These are phyloP conservation scores for Onychomys torridus DNA, from an alignment of 2,797 vertebrate genomes.

Conservation along the genomic window DNA sequence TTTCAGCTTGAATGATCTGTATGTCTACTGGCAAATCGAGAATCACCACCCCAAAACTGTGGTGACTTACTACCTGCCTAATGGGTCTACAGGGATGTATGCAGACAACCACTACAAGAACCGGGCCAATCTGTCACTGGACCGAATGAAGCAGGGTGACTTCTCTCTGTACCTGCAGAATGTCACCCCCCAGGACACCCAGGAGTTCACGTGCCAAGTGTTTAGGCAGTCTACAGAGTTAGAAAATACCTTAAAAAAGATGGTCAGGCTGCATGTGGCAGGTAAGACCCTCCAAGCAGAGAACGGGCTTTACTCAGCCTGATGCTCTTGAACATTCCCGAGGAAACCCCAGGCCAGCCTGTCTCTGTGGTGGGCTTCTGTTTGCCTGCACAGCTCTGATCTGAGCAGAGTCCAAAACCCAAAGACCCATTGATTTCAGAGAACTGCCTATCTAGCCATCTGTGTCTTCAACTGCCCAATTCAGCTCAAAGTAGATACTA, in stretches of 20 bases:
- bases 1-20: constrained; percentile 64
- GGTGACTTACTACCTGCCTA: constrained; percentile 77
- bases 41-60: neutral
- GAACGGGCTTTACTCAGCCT: too few relatives aligned
- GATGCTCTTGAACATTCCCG: neutral
- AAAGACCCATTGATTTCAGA: neutral
- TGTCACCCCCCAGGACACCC: constrained; percentile 79
- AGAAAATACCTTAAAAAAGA: rapidly evolving
- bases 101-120: constrained; percentile 75
- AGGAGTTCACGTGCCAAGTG: constrained; percentile 82
- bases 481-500: neutral
- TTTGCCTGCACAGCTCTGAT: rapidly evolving
- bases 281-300: constrained; percentile 77
- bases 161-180: constrained; percentile 85
- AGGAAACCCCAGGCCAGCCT: neutral
- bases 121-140: constrained; percentile 79
- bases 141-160: constrained; percentile 73
- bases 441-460: neutral
- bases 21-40: constrained; percentile 85
- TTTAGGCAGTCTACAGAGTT: neutral
- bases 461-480: neutral
- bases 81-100: neutral
- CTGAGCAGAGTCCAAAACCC: neutral
- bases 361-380: rapidly evolving
- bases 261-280: constrained; percentile 83